phyloP scores from a whole-genome alignment of 2,888 invertebrate species.

The Polyommatus iphigenia region DNA sequence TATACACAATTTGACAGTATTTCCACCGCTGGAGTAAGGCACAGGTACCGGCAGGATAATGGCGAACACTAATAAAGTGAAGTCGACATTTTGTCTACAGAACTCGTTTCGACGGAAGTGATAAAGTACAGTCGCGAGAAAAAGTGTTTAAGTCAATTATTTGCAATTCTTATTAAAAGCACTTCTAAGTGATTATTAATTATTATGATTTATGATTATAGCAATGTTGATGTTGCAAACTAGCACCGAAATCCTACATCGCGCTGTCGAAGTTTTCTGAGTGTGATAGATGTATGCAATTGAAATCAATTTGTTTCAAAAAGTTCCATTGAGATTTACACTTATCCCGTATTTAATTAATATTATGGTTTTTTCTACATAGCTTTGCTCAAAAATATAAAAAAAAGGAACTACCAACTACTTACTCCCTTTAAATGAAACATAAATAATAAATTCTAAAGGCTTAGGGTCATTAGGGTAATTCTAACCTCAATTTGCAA shows the following conservation, averaged over 20 bases:
- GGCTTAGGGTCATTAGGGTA: not conserved
- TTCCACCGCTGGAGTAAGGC: not conserved
- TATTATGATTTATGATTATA: too few species aligned
- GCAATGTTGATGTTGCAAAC: too few species aligned
- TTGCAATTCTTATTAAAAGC: not conserved
- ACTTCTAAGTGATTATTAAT: too few species aligned
- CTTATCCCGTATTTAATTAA: too few species aligned
- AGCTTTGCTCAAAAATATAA: not conserved
- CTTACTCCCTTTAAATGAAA: not conserved
- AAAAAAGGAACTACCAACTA: not conserved
- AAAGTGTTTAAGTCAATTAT: not conserved
- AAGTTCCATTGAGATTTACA: too few species aligned
- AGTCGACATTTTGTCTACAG: slow-evolving; percentile 29
- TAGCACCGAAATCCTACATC: too few species aligned
- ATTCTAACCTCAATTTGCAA: slow-evolving; percentile 14
- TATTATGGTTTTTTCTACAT: too few species aligned
- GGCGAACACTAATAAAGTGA: slow-evolving; percentile 21
- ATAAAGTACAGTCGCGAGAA: slow-evolving; percentile 28
- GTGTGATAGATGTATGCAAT: too few species aligned
- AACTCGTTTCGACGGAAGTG: slow-evolving; percentile 29
- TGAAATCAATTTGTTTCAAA: too few species aligned
- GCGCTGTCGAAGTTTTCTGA: too few species aligned
- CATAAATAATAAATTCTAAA: slow-evolving; percentile 1
- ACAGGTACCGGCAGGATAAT: slow-evolving; percentile 8
- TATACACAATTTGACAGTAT: not conserved